phyloP scores from a whole-genome alignment of 35 echinoderm and acorn worm genomes.

The Chiridota heheva region DNA sequence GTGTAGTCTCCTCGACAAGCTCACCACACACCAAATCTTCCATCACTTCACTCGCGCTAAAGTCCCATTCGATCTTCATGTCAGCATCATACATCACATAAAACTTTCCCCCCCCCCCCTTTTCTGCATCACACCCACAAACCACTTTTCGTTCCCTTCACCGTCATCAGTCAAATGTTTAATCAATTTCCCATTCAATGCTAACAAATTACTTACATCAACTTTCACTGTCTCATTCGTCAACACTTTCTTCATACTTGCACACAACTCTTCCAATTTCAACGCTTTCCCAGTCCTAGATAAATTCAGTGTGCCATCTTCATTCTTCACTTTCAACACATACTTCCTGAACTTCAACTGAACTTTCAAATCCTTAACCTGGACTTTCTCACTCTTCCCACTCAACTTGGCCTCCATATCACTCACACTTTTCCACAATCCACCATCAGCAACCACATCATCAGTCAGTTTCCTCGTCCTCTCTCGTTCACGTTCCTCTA shows the following conservation, averaged over 20 bases:
- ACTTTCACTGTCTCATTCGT: too few relatives aligned
- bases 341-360: slow-evolving; percentile 18
- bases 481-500: background rate
- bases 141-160: background rate
- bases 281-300: slow-evolving; percentile 3
- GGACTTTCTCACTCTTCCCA: background rate
- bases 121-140: background rate
- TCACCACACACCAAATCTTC: background rate
- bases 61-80: background rate
- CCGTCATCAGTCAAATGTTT: slow-evolving; percentile 8
- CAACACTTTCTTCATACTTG: background rate
- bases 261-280: slow-evolving; percentile 7
- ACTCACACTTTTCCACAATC: slow-evolving; percentile 6
- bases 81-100: background rate
- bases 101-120: background rate
- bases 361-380: slow-evolving; percentile 2
- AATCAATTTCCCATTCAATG: background rate
- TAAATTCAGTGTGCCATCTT: slow-evolving; percentile 38
- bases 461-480: slow-evolving; percentile 12
- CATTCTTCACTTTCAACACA: slow-evolving; percentile 16
- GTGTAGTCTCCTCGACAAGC: background rate
- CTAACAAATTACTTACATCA: background rate
- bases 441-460: slow-evolving; percentile 32
- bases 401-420: slow-evolving; percentile 18
- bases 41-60: background rate